Percentiles rank a stretch among this genome's conserved stretches.
phyloP scores from a whole-genome alignment of 2,888 invertebrate genomes.

The Hylaea fasciaria region DNA sequence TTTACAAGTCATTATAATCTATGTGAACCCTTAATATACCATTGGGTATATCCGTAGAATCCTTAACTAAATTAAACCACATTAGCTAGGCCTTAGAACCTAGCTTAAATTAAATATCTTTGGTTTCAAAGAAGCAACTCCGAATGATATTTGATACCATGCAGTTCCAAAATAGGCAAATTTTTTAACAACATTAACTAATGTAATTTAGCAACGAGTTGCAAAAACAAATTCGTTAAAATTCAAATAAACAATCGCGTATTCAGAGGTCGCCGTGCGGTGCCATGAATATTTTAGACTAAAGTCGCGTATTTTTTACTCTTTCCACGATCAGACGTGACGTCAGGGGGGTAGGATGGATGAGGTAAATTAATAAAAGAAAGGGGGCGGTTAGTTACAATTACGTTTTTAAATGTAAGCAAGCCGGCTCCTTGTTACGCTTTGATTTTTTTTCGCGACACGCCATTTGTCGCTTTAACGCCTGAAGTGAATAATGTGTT shows the following conservation, averaged over 20 bases:
- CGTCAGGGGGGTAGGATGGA: slow-evolving; percentile 71
- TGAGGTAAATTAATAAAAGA: slow-evolving; percentile 83
- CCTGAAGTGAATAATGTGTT: slow-evolving; percentile 43
- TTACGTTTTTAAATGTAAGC: slow-evolving; percentile 84
- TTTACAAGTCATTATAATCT: no score
- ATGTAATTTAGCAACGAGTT: slow-evolving; percentile 17
- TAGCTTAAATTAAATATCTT: no score
- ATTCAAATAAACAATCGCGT: slow-evolving; percentile 55
- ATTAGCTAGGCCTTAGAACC: no score
- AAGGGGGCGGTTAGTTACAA: slow-evolving; percentile 83
- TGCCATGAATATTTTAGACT: slow-evolving; percentile 76
- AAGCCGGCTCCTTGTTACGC: slow-evolving; percentile 75
- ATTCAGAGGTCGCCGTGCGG: slow-evolving; percentile 51
- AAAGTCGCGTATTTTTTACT: slow-evolving; percentile 62
- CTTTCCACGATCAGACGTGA: slow-evolving; percentile 63
- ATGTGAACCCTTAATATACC: no score
- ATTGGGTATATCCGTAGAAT: no score
- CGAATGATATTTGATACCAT: no score
- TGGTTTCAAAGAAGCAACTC: no score
- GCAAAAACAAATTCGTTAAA: slow-evolving; percentile 46
- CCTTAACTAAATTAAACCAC: no score
- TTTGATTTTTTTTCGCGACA: slow-evolving; percentile 83
- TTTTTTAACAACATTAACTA: no score
- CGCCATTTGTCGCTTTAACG: slow-evolving; percentile 71
- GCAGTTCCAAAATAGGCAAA: neutral